A percentile compares a stretch with the other conserved stretches of the same genome.
phyloP scores from a whole-genome alignment of 2,888 invertebrate species.

The Drosophila ezoana region DNA sequence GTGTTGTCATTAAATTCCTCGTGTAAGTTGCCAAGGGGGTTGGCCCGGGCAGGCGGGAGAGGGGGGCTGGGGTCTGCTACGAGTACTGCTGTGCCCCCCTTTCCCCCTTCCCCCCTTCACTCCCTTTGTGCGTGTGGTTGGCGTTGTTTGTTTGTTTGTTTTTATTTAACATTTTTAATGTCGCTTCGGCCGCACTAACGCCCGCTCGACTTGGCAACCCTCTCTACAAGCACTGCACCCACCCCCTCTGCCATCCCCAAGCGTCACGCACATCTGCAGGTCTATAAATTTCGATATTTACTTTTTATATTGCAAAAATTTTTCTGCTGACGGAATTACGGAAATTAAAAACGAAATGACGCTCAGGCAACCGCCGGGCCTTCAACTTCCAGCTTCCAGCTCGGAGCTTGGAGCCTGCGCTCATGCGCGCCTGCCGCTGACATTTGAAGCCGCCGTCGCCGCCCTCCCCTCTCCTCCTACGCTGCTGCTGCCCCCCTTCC shows the following conservation, averaged over 20 bases:
- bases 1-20: constrained; percentile 85
- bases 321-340: constrained; percentile 85
- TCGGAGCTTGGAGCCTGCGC: constrained; percentile 18
- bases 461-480: not conserved
- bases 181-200: constrained; percentile 73
- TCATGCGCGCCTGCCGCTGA: constrained; percentile 74
- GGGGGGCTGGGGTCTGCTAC: constrained; percentile 15
- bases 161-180: constrained; percentile 84
- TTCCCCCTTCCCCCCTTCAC: not conserved
- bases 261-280: constrained; percentile 70
- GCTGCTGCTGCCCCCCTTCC: not conserved
- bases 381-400: not conserved
- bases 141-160: constrained; percentile 52
- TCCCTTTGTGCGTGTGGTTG: constrained; percentile 29
- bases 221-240: constrained; percentile 22
- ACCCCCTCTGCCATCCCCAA: not conserved
- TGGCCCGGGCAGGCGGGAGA: constrained; percentile 6
- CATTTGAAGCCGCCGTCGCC: constrained; percentile 53
- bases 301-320: constrained; percentile 85
- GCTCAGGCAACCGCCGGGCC: constrained; percentile 64
- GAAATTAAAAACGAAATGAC: constrained; percentile 85
- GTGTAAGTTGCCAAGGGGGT: constrained; percentile 78
- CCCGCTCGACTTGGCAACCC: constrained; percentile 31
- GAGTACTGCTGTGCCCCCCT: not conserved
- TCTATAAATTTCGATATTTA: constrained; percentile 85